Base-by-base conservation (phyloP, 2,888 invertebrate species). In the Cetonia aurata region DNA sequence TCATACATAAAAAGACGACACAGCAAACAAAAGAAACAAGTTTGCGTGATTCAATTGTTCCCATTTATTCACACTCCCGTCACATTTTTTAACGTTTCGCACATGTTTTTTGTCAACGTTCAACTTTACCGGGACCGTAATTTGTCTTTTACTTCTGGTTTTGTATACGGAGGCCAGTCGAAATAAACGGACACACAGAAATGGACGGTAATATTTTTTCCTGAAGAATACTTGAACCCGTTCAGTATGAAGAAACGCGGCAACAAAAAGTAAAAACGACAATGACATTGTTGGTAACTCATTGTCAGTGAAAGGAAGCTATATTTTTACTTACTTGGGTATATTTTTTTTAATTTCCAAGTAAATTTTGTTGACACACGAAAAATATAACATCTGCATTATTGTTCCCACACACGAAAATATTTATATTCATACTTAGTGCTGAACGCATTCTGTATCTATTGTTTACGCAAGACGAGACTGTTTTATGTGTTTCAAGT, bases 101-200 rank as follows among this genome's bases (percentile, higher is more conserved):
- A 62, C 62, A 62, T 37, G 62, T n/a, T 50, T 50, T 59, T 59
- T 59, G 59, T 59, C 59, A 44, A 59, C 59, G 44, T 59, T 59
- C 42, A 59, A 44, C 59, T 59, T 62, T 62, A 62, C 48, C 33
- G 15, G 48, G 10, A 10, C 31, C 15, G 62, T 50, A 50, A 62
- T 62, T 62, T 62, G 62, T 50, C 31, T 33, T 25, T 62, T 31
- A 48, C 62, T 62, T 48, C 50, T 62, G 62, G 48, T 50, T 50
- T 6, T 48, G 50, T 13, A 48, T 50, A 25, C 48, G n/a, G 15
- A 13, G 17, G 33, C 33, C 15, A 12, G 17, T 48, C 62, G 48
- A 62, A 62, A 62, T 48, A 62, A 37, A 62, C 62, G 33, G 15
- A 33, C 62, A 15, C n/a, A n/a, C n/a, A 33, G 4, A 62, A 50